phyloP scores from a whole-genome alignment of 2,113 vertebrate species.

The Paramormyrops kingsleyae region DNA sequence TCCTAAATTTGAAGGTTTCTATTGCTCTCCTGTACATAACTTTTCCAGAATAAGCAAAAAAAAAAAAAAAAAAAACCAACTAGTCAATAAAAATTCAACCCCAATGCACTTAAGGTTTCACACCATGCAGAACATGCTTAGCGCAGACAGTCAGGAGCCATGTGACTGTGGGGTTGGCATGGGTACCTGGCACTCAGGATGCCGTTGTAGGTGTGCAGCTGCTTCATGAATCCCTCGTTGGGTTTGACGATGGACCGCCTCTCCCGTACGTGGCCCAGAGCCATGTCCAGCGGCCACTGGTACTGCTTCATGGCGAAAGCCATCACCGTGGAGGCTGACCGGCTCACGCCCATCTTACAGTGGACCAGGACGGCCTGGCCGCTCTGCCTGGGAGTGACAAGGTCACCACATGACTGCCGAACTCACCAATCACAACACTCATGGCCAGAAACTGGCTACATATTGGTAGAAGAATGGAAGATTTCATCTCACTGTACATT shows the following conservation, averaged over 20 bases:
- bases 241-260: constrained; percentile 72
- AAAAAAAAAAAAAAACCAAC: neutral
- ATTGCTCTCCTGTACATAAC: neutral
- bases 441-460: neutral
- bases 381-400: constrained; percentile 49
- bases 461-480: neutral
- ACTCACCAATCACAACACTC: neutral
- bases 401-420: neutral
- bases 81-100: neutral
- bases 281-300: constrained; percentile 71
- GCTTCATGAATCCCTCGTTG: constrained; percentile 84
- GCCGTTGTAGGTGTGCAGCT: constrained; percentile 86
- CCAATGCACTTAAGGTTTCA: neutral
- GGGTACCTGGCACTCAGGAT: constrained; percentile 75
- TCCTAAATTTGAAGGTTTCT: neutral
- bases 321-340: constrained; percentile 83
- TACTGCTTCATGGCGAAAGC: constrained; percentile 91
- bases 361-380: constrained; percentile 79
- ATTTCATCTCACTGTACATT: neutral
- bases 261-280: constrained; percentile 66
- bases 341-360: constrained; percentile 94
- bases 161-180: neutral
- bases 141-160: neutral
- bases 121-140: neutral
- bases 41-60: neutral